These are phyloP conservation scores for Hipparchia sbordonii DNA, from an alignment of 2,888 invertebrate genomes.

Conservation along the genomic window DNA sequence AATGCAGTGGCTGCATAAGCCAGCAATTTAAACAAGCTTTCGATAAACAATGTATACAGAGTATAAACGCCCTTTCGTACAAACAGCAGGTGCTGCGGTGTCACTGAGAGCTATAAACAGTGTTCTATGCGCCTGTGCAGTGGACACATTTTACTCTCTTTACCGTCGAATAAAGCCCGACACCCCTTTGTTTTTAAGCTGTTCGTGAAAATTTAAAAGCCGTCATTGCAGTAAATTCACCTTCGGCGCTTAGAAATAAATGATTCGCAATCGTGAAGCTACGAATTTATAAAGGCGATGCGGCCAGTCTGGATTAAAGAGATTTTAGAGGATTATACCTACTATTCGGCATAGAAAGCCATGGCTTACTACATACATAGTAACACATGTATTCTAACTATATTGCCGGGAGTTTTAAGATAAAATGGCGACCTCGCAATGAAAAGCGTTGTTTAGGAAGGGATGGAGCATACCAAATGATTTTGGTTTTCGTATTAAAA, in stretches of 20 bases:
- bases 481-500: background rate
- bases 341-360: background rate
- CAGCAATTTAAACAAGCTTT: conserved; percentile 22
- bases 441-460: background rate
- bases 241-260: conserved; percentile 24
- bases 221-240: conserved; percentile 67
- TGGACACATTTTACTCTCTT: conserved; percentile 75
- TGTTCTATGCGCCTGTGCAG: conserved; percentile 61
- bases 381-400: too few species aligned
- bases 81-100: conserved; percentile 51
- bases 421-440: too few species aligned
- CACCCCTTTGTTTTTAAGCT: conserved; percentile 66
- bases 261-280: conserved; percentile 14
- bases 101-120: conserved; percentile 53
- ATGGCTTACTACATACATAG: too few species aligned
- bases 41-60: conserved; percentile 2
- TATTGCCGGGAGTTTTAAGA: too few species aligned
- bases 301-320: background rate
- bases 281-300: background rate
- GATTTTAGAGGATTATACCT: background rate
- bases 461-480: background rate
- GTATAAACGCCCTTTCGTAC: conserved; percentile 9
- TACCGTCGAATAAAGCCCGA: conserved; percentile 68
- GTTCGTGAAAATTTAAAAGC: conserved; percentile 75
- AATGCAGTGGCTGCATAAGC: background rate